Conservation (phyloP, 2,797 vertebrate genomes). For the Lepus oiostolus region DNA sequence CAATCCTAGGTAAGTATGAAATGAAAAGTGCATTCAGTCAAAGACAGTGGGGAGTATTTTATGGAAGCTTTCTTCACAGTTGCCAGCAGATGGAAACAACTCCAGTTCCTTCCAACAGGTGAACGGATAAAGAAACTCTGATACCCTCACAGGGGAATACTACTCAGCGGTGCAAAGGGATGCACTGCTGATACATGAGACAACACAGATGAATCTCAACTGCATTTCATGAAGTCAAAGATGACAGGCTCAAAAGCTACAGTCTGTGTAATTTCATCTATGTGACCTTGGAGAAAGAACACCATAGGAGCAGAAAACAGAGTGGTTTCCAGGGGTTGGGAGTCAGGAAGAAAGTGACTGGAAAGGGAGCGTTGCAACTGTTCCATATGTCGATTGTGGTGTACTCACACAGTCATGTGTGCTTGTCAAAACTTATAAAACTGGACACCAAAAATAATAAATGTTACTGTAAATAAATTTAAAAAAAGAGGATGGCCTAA, state of each 20-base stretch:
- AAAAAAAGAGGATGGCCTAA: background rate
- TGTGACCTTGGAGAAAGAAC: background rate
- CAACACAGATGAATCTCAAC: background rate
- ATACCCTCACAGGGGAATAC: background rate
- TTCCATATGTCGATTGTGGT: background rate
- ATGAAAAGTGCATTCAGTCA: background rate
- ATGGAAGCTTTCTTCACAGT: background rate
- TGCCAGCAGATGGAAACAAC: background rate
- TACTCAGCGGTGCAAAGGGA: background rate
- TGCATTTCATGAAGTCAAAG: background rate
- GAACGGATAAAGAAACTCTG: background rate
- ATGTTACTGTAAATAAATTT: background rate
- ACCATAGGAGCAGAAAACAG: background rate
- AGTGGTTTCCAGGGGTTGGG: background rate
- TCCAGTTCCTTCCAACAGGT: background rate
- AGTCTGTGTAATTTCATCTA: background rate
- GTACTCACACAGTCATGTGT: background rate
- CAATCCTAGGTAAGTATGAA: slow-evolving; percentile 48
- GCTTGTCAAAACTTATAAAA: slow-evolving; percentile 12
- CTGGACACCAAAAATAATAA: background rate
- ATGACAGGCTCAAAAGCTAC: background rate
- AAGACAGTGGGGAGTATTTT: background rate
- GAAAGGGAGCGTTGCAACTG: background rate
- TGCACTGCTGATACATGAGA: background rate
- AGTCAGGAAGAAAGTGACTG: background rate